These are phyloP conservation scores for Ardeotis arabs DNA, from an alignment of 2,113 vertebrate species.

Conservation along the genomic window DNA sequence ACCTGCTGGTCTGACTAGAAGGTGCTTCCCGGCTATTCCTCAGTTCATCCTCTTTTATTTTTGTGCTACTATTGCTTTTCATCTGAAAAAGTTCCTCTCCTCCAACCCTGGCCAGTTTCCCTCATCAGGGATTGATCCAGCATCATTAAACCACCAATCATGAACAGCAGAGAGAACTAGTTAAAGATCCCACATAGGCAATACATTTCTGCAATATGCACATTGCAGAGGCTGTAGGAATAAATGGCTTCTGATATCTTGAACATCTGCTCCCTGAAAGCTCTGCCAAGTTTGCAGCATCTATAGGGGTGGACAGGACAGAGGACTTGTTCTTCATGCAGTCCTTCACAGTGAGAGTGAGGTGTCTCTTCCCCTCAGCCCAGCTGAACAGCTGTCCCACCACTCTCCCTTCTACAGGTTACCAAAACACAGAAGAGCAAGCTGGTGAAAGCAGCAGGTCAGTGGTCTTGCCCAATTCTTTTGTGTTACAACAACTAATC, in stretches of 20 bases:
- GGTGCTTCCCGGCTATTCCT: neutral
- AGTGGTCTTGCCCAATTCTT: neutral
- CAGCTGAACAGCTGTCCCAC: fast-evolving
- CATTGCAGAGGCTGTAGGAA: neutral
- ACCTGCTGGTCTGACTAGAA: neutral
- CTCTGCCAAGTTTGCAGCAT: neutral
- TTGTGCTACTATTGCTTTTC: neutral
- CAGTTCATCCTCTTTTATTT: neutral
- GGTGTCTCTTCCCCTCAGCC: neutral
- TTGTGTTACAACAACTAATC: neutral
- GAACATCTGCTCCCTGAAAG: neutral
- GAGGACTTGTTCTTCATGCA: neutral
- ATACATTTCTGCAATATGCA: neutral
- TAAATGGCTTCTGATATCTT: neutral
- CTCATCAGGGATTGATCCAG: neutral
- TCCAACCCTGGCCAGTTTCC: neutral
- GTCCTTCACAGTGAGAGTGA: neutral
- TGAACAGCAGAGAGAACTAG: neutral
- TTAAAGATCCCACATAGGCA: neutral
- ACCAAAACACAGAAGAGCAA: neutral
- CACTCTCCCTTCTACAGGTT: neutral
- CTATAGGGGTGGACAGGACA: fast-evolving
- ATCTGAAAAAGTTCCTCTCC: neutral
- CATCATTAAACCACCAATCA: neutral
- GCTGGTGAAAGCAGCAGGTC: neutral